Evolutionary conservation across 2,797 vertebrate species (phyloP).

Genomic region (Ceryle rudis): DNA sequence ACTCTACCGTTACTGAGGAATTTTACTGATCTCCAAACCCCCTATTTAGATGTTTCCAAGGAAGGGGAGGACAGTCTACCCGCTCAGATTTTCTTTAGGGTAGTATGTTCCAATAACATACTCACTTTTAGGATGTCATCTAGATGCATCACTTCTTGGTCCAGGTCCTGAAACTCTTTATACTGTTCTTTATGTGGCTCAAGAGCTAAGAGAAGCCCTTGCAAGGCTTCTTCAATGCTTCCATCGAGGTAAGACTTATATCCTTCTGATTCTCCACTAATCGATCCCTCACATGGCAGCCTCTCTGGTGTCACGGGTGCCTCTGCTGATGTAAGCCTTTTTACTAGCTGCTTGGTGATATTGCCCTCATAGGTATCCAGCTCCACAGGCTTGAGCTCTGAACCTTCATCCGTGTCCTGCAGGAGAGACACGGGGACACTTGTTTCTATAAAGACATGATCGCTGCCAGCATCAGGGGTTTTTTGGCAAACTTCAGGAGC

Average conservation of each 20-base stretch:
- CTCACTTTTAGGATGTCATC: slow-evolving; percentile 96
- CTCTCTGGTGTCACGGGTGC: slow-evolving; percentile 69
- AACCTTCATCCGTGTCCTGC: slow-evolving; percentile 82
- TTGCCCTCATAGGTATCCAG: slow-evolving; percentile 93
- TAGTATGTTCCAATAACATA: slow-evolving; percentile 48
- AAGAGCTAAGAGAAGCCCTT: slow-evolving; percentile 89
- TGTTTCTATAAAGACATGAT: slow-evolving; percentile 83
- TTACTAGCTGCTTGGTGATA: slow-evolving; percentile 94
- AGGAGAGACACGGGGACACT: slow-evolving; percentile 77
- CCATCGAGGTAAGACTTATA: slow-evolving; percentile 89
- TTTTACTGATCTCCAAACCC: background rate
- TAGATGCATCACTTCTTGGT: slow-evolving; percentile 92
- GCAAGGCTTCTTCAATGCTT: slow-evolving; percentile 94
- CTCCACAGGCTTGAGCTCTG: slow-evolving; percentile 93
- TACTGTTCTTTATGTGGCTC: slow-evolving; percentile 92
- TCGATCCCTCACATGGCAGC: slow-evolving; percentile 70
- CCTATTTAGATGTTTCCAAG: background rate
- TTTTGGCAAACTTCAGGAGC: slow-evolving; percentile 73
- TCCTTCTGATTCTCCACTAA: slow-evolving; percentile 87
- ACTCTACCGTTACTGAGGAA: background rate
- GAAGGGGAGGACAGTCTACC: background rate
- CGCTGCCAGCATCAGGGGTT: slow-evolving; percentile 55
- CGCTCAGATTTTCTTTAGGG: slow-evolving; percentile 18
- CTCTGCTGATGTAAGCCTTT: slow-evolving; percentile 91
- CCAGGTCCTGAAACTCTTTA: slow-evolving; percentile 93